Percentiles rank a stretch among this genome's conserved stretches.
phyloP scores from a whole-genome alignment of 37 sponge, comb jelly and placozoan genomes.

The Haliclona indistincta region DNA sequence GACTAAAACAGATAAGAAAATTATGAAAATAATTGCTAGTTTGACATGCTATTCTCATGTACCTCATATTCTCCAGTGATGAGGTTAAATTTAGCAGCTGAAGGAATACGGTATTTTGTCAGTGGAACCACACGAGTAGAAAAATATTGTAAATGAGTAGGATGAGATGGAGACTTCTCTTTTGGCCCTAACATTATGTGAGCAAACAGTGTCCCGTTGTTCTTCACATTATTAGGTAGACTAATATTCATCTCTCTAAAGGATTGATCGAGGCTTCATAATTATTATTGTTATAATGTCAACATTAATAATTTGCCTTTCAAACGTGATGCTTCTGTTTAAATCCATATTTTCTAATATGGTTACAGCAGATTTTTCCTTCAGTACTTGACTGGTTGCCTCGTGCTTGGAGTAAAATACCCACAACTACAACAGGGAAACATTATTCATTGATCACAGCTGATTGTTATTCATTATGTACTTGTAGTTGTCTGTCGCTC shows the following conservation, averaged over 20 bases:
- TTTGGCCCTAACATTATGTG: conserved; percentile 55
- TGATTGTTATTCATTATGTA: neutral
- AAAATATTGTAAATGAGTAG: neutral
- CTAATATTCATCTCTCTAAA: conserved; percentile 65
- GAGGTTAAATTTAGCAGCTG: conserved; percentile 46
- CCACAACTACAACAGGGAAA: no score
- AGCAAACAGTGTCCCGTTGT: conserved; percentile 76
- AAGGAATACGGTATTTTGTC: conserved; percentile 58
- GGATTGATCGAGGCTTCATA: no score
- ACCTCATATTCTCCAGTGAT: conserved; percentile 24
- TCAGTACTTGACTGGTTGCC: no score
- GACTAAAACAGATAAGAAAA: neutral
- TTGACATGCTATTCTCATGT: neutral
- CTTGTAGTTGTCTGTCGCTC: conserved; percentile 24
- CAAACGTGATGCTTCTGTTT: no score
- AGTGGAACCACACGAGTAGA: conserved; percentile 28
- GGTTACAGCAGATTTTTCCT: no score
- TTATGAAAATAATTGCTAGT: neutral
- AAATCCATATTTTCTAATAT: no score
- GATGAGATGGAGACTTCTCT: conserved; percentile 15
- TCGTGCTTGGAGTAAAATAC: no score
- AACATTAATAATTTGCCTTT: no score
- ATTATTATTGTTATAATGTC: no score
- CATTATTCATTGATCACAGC: no score
- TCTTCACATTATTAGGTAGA: conserved; percentile 49